A percentile compares a stretch with the other conserved stretches of the same genome.
Conservation (phyloP, 2,888 invertebrate genomes). For the Tuberolachnus salignus region DNA sequence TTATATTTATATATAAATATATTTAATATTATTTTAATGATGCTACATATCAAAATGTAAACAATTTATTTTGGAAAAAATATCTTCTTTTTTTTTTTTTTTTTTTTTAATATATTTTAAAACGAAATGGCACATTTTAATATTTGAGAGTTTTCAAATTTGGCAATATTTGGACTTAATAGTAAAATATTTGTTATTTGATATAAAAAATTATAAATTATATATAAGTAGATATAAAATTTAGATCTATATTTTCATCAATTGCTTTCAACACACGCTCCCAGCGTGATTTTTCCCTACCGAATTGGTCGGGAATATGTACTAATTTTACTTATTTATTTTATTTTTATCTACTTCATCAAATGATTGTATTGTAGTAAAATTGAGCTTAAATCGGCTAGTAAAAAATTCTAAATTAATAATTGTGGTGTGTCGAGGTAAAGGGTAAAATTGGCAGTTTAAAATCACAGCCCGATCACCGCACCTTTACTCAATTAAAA, state of each 20-base stretch:
- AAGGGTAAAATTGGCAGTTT: constrained; percentile 51
- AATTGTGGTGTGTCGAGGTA: constrained; percentile 50
- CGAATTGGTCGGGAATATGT: constrained; percentile 23
- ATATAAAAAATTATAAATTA: constrained; percentile 52
- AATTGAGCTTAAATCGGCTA: constrained; percentile 56
- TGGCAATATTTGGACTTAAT: constrained; percentile 56
- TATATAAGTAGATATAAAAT: constrained; percentile 52
- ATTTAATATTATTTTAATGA: constrained; percentile 54
- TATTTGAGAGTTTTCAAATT: constrained; percentile 46
- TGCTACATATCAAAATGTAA: constrained; percentile 57
- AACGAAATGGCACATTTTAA: constrained; percentile 57
- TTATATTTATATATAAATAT: constrained; percentile 54
- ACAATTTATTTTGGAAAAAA: constrained; percentile 54
- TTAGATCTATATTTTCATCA: constrained; percentile 35
- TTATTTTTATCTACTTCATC: constrained; percentile 30
- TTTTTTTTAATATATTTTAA: constrained; percentile 28
- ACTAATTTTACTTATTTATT: constrained; percentile 29
- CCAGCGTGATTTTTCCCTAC: neutral
- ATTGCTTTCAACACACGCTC: constrained; percentile 21
- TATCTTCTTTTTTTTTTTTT: constrained; percentile 42
- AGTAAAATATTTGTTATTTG: constrained; percentile 47
- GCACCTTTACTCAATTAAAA: constrained; percentile 51
- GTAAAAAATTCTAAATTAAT: constrained; percentile 46
- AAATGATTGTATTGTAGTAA: constrained; percentile 53
- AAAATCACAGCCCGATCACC: constrained; percentile 56